A percentile compares a stretch with the other conserved stretches of the same genome.
Conservation (phyloP, 1,140 invertebrate species). For the Drosophila micromelanica region DNA sequence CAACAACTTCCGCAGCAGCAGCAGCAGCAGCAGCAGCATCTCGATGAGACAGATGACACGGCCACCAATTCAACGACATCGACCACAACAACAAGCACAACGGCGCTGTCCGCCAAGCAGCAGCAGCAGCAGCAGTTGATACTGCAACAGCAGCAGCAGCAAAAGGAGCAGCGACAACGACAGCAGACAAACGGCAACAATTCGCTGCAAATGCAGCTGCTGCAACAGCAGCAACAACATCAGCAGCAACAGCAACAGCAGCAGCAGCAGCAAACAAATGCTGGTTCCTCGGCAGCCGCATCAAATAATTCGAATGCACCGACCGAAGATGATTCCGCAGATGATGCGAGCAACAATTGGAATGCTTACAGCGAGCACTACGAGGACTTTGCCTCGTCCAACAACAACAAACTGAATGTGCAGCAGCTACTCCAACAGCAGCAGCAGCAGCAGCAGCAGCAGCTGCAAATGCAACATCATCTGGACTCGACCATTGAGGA, state of each 20-base stretch:
- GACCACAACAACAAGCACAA: constrained; percentile 63
- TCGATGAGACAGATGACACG: constrained; percentile 70
- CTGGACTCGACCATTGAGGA: constrained; percentile 77
- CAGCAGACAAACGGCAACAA: constrained; percentile 59
- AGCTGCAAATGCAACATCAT: constrained; percentile 30
- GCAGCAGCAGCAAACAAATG: constrained; percentile 30
- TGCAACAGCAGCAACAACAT: constrained; percentile 45
- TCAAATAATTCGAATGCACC: constrained; percentile 64
- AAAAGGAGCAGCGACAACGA: constrained; percentile 47
- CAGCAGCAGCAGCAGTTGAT: constrained; percentile 42
- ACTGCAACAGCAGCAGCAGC: constrained; percentile 44
- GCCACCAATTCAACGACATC: constrained; percentile 74
- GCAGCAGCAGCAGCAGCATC: constrained; percentile 7
- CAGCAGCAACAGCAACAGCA: constrained; percentile 32
- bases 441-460: constrained; percentile 31
- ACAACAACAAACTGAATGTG: constrained; percentile 47
- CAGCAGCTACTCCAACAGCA: constrained; percentile 25
- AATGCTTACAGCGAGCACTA: constrained; percentile 61
- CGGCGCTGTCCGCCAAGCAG: constrained; percentile 43
- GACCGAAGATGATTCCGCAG: constrained; percentile 68
- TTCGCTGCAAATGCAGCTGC: constrained; percentile 44
- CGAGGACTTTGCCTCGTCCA: constrained; percentile 44
- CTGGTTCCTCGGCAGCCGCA: constrained; percentile 17
- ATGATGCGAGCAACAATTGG: constrained; percentile 67
- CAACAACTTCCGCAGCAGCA: constrained; percentile 2